These are phyloP conservation scores for Zenarchopterus dispar DNA, from an alignment of 2,797 vertebrate species.

Conservation along the genomic window DNA sequence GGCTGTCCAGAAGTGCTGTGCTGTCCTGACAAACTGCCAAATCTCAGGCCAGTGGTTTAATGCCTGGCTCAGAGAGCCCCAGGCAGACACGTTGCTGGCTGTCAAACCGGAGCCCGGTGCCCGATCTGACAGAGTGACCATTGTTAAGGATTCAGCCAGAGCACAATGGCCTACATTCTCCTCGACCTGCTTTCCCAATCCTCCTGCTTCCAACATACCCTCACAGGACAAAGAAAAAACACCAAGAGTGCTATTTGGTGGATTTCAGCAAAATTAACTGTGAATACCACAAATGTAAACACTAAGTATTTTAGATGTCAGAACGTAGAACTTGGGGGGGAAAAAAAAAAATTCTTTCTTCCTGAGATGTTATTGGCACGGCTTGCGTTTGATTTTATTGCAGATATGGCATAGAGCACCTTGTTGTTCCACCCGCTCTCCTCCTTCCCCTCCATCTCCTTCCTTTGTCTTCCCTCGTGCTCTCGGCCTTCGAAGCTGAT, in stretches of 20 bases:
- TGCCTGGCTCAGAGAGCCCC: constrained; percentile 67
- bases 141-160: constrained; percentile 65
- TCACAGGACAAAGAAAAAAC: constrained; percentile 28
- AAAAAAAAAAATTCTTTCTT: neutral
- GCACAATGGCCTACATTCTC: constrained; percentile 54
- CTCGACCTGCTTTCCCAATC: constrained; percentile 24
- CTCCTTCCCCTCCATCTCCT: too few species aligned
- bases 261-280: constrained; percentile 28
- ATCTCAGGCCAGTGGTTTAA: constrained; percentile 47
- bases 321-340: neutral
- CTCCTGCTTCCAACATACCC: constrained; percentile 32
- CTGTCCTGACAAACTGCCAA: constrained; percentile 53
- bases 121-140: constrained; percentile 63
- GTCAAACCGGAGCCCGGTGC: constrained; percentile 57
- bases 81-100: constrained; percentile 61
- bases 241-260: constrained; percentile 14
- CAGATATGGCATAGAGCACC: neutral
- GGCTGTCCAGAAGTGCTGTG: constrained; percentile 23
- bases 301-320: neutral
- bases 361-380: too few species aligned
- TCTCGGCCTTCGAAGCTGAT: constrained; percentile 47
- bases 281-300: constrained; percentile 11
- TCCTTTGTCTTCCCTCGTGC: neutral
- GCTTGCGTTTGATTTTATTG: too few species aligned
- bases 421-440: too few species aligned